A percentile compares a stretch with the other conserved stretches of the same genome.
phyloP scores from a whole-genome alignment of 2,113 vertebrate genomes.

The Solenodon paradoxus region DNA sequence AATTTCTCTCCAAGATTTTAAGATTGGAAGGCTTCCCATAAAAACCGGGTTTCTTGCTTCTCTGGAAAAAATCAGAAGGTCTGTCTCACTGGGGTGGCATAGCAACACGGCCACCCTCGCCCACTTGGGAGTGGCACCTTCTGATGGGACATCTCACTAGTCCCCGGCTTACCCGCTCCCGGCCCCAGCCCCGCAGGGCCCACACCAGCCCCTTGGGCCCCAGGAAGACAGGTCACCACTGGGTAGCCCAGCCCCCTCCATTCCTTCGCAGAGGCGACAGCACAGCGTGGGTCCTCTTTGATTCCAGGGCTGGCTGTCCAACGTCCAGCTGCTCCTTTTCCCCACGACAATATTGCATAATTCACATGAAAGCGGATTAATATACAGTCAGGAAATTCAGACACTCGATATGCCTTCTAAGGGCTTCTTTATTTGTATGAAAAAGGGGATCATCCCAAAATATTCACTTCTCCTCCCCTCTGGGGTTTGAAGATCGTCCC shows the following conservation, averaged over 20 bases:
- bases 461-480: slow-evolving; percentile 69
- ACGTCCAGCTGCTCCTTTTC: slow-evolving; percentile 46
- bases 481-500: slow-evolving; percentile 68
- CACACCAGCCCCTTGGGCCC: accelerated
- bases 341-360: slow-evolving; percentile 69
- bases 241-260: accelerated
- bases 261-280: background rate
- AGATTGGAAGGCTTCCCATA: background rate
- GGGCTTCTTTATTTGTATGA: slow-evolving; percentile 78
- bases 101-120: too few species aligned
- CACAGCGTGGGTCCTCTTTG: slow-evolving; percentile 35
- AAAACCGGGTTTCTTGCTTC: background rate
- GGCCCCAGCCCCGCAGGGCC: background rate
- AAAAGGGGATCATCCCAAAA: slow-evolving; percentile 74
- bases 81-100: background rate
- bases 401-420: slow-evolving; percentile 80
- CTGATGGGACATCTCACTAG: background rate
- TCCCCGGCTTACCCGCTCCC: accelerated
- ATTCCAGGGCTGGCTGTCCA: slow-evolving; percentile 36
- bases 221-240: background rate
- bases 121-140: accelerated
- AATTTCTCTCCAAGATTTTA: background rate
- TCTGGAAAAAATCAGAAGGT: background rate
- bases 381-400: slow-evolving; percentile 79
- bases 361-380: slow-evolving; percentile 78